Percentiles rank a stretch among this genome's conserved stretches.
Conservation (phyloP, 2,888 invertebrate species). For the Drosophila quinaria region DNA sequence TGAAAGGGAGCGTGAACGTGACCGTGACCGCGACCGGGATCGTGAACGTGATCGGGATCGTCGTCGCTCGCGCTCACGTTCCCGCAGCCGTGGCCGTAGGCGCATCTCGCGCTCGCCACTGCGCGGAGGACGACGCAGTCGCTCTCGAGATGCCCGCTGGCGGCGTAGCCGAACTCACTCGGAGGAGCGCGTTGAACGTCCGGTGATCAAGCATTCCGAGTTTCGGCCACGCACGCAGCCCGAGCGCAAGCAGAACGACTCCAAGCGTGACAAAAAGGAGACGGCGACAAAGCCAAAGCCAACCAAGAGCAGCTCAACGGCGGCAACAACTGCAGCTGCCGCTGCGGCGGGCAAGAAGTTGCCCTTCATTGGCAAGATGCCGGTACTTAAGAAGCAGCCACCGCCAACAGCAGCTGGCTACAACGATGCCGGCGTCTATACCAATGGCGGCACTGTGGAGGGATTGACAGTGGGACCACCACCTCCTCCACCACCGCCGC, state of each 20-base stretch:
- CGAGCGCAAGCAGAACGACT: constrained; percentile 65
- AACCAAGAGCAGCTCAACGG: constrained; percentile 30
- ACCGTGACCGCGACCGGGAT: constrained; percentile 46
- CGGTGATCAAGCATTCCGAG: constrained; percentile 84
- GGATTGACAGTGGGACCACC: constrained; percentile 49
- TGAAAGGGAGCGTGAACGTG: constrained; percentile 48
- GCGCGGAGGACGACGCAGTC: constrained; percentile 62
- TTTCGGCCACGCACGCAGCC: constrained; percentile 83
- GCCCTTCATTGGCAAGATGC: constrained; percentile 95
- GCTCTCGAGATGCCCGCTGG: constrained; percentile 63
- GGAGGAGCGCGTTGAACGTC: constrained; percentile 81
- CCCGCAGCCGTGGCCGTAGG: constrained; percentile 71
- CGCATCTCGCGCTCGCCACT: constrained; percentile 73
- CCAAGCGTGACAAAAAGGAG: constrained; percentile 70
- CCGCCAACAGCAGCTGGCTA: constrained; percentile 18
- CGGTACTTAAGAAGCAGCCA: constrained; percentile 88
- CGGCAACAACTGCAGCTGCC: constrained; percentile 5
- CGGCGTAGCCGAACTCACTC: constrained; percentile 66
- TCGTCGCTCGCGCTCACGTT: constrained; percentile 63
- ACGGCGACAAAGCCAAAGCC: constrained; percentile 62
- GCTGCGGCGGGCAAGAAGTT: constrained; percentile 88
- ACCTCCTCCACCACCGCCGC: constrained; percentile 56
- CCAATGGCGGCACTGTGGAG: constrained; percentile 47
- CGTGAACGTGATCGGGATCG: constrained; percentile 59
- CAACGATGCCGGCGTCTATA: constrained; percentile 39